Evolutionary conservation across 2,888 invertebrate species (phyloP), one percentile per base, ranked within the genome.

Genomic region (Cataglyphis altisquamis): DNA sequence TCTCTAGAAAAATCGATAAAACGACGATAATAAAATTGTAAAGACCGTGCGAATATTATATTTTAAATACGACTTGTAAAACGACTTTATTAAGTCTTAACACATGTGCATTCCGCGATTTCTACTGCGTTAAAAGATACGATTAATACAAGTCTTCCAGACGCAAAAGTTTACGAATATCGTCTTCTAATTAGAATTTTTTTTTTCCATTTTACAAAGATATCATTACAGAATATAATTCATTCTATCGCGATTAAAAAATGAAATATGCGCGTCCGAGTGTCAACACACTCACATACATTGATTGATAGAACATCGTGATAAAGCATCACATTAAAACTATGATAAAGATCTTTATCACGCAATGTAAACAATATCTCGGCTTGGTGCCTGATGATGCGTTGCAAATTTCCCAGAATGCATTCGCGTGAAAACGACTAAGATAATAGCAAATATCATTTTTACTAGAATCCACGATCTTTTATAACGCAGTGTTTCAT

Each of bases 401-500:
- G 55, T n/a, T 21, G 63, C 67, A 82, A 73, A 10, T 48, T 78
- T 10, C 0, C n/a, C 2, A 18, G 41, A 64, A 36, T 48, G 29
- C 15, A 32, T 12, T 36, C 70, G 55, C 64, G 60, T 67, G 63
- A 18, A 48, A 18, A 41, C 60, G 29, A 25, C 10, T 9, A 62
- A 83, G 84, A 84, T 83, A 83, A 77, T 41, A 64, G 41, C 25
- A 32, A 29, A 73, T 73, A 82, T 86, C 62, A 80, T 77, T 63
- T 57, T 84, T 29, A 15, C 64, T 18, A 45, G 32, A 52, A 66
- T 36, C 66, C 41, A 2, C 63, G 21, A 70, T 74, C 82, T 83
- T 82, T 82, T 70, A 52, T 55, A 64, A 62, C 64, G 32, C 25
- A 6, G 55, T 39, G 18, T 29, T 18, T 48, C 55, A 36, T 63